Evolutionary conservation across 2,888 invertebrate species (phyloP), one percentile per base, ranked within the genome.

Genomic region (Drosophila falleni): DNA sequence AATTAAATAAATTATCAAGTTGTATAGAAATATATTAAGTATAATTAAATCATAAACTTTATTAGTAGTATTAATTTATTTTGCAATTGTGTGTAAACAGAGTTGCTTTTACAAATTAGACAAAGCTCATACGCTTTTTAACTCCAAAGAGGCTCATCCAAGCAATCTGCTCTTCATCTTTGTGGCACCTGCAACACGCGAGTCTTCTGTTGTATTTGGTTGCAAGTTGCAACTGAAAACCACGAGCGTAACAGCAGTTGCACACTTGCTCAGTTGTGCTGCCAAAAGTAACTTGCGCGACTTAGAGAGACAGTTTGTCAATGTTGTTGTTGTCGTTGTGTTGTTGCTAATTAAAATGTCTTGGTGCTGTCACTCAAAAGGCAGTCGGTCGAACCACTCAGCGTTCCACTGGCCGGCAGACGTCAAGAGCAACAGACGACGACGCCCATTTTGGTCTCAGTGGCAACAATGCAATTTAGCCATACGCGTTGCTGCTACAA

Each of bases 351-450:
- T 85, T 85, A 85, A 85, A 85, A 85, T 85, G 84, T 85, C 84
- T 85, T 74, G 85, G 70, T 75, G 81, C 84, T 87, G 84, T 78
- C 87, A 84, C 85, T 87, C 87, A 84, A 84, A 78, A 84, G 78
- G 81, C 81, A 84, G 72, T 74, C 60, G 54, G 44, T 72, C 35
- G 61, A 55, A 54, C 69, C 66, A 67, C 70, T 60, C 59, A 54
- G 46, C 65, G 53, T 54, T 51, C 56, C 49, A 56, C 53, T 74
- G 46, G 50, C 42, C 19, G 65, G 63, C 72, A 56, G 65, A 62
- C 72, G 67, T 53, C 54, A 37, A 41, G 62, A 62, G 13, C 50
- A 55, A 31, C 16, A 54, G 54, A 26, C 26, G 61, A 58, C 54
- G 58, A 83, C 84, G 87, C 87, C 87, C 84, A 85, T 87, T 85